phyloP scores from a whole-genome alignment of 53 echinoderm and acorn worm species.

The Holothuria scabra region DNA sequence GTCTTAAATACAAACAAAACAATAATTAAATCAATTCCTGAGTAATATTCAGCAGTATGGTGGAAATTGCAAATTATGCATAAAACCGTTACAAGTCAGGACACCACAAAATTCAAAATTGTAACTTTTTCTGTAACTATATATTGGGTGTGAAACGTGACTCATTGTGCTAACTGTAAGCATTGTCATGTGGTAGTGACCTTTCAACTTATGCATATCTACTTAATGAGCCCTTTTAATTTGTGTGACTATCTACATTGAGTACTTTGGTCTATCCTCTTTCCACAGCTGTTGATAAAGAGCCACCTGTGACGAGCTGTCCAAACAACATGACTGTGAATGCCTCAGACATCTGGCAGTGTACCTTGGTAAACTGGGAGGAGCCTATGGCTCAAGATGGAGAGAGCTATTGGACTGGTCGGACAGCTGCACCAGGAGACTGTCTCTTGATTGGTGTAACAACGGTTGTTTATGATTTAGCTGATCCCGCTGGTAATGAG shows the following conservation, averaged over 20 bases:
- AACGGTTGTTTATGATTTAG: slow-evolving; percentile 63
- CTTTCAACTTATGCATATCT: no score
- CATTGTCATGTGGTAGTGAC: no score
- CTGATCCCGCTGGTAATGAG: slow-evolving; percentile 65
- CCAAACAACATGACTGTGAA: slow-evolving; percentile 57
- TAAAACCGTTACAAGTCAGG: no score
- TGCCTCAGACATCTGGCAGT: slow-evolving; percentile 17
- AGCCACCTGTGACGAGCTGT: slow-evolving; percentile 51
- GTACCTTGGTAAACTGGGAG: slow-evolving; percentile 50
- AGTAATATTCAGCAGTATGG: no score
- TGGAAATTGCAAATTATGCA: no score
- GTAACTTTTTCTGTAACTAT: no score
- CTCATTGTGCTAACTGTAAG: no score
- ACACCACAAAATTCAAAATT: no score
- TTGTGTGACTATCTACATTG: not conserved
- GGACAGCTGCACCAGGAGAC: slow-evolving; percentile 57
- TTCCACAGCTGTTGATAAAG: slow-evolving; percentile 7
- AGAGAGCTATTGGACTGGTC: slow-evolving; percentile 21
- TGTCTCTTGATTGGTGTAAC: slow-evolving; percentile 45
- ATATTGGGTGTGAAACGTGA: no score
- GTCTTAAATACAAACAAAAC: no score
- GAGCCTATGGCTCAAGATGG: slow-evolving; percentile 61
- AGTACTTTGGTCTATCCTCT: no score
- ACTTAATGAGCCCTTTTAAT: not conserved
- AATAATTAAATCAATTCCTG: no score